phyloP scores from a whole-genome alignment of 2,113 vertebrate genomes.

The Phoenicopterus ruber region DNA sequence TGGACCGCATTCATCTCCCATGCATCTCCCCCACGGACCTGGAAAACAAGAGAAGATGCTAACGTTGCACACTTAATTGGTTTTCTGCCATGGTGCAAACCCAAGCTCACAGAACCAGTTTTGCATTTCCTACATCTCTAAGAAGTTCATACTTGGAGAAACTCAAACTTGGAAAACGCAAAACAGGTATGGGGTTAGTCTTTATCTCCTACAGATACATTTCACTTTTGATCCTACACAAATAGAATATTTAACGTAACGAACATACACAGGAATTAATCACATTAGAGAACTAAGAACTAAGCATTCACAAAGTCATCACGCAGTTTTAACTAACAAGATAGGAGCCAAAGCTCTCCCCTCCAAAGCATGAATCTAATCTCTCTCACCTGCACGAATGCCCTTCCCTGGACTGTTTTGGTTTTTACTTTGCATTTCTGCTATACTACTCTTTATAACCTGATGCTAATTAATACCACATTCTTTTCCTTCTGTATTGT shows the following conservation, averaged over 20 bases:
- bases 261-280: neutral
- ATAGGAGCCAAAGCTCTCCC: neutral
- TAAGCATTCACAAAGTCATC: neutral
- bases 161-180: neutral
- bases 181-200: neutral
- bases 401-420: neutral
- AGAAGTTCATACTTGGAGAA: neutral
- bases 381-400: neutral
- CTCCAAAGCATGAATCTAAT: neutral
- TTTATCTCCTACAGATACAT: neutral
- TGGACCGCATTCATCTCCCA: slow-evolving; percentile 94
- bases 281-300: neutral
- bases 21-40: slow-evolving; percentile 97
- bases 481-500: neutral
- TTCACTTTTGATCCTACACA: neutral
- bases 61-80: neutral
- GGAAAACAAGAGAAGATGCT: slow-evolving; percentile 34
- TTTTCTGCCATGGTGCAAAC: neutral
- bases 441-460: neutral
- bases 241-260: neutral
- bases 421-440: neutral
- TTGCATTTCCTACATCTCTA: neutral
- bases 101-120: neutral
- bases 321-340: neutral
- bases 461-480: neutral